phyloP scores from a whole-genome alignment of 1,140 invertebrate species.

The Hestina assimilis region DNA sequence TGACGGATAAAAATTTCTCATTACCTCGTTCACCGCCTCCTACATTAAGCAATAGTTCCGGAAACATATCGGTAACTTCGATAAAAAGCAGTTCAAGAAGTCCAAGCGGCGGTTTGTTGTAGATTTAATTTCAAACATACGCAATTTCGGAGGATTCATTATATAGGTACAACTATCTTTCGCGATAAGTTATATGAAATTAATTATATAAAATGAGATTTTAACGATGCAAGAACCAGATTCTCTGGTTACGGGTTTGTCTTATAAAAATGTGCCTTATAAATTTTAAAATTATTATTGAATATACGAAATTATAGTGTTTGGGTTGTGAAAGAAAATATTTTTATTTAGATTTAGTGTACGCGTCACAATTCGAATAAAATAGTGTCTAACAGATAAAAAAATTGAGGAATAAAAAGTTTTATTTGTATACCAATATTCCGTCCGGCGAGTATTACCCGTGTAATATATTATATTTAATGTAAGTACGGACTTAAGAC shows the following conservation, averaged over 20 bases:
- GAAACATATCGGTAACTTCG: conserved; percentile 74
- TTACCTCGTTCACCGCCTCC: conserved; percentile 63
- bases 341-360: conserved; percentile 25
- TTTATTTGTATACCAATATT: conserved; percentile 38
- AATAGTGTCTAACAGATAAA: conserved; percentile 8
- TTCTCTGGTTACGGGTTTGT: conserved; percentile 20
- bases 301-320: conserved; percentile 8
- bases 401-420: conserved; percentile 7
- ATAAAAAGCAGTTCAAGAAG: conserved; percentile 76
- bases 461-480: conserved; percentile 28
- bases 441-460: conserved; percentile 59
- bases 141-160: conserved; percentile 9
- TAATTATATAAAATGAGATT: conserved; percentile 29
- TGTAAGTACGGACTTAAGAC: conserved; percentile 17
- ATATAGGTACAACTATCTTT: conserved; percentile 23
- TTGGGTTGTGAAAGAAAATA: conserved; percentile 47
- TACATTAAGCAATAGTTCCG: conserved; percentile 60
- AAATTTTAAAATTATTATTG: conserved; percentile 15
- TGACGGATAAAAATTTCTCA: conserved; percentile 63
- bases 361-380: conserved; percentile 36
- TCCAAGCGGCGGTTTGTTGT: conserved; percentile 68
- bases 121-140: conserved; percentile 10
- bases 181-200: conserved; percentile 22
- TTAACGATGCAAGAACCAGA: conserved; percentile 32
- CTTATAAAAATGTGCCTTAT: conserved; percentile 45